These are phyloP conservation scores for Sternarchorhynchus goeldii DNA, from an alignment of 2,797 vertebrate species.

Conservation along the genomic window DNA sequence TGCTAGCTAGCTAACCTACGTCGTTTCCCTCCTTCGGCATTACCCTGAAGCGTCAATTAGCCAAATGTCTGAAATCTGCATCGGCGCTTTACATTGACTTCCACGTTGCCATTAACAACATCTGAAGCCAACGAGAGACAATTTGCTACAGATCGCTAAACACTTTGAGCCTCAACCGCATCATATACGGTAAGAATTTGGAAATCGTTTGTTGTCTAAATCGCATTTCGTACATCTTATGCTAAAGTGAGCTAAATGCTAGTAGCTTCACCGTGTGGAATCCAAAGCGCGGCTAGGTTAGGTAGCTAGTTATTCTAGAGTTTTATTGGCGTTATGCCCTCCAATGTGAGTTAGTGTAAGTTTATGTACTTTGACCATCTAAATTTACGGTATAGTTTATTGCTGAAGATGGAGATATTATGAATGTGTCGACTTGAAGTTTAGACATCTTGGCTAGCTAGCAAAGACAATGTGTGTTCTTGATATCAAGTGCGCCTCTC, in stretches of 20 bases:
- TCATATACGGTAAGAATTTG: constrained; percentile 28
- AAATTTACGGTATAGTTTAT: too few relatives aligned
- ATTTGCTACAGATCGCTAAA: not conserved
- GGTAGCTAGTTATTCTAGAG: not conserved
- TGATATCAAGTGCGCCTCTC: too few relatives aligned
- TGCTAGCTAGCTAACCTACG: constrained; percentile 12
- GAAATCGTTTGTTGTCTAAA: not conserved
- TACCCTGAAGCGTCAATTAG: constrained; percentile 4
- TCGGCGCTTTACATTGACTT: not conserved
- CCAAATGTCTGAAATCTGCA: not conserved
- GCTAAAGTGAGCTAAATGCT: constrained; percentile 21
- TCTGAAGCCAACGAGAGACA: not conserved
- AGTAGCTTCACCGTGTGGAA: constrained; percentile 21
- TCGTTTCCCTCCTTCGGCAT: constrained; percentile 48
- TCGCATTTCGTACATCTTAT: not conserved
- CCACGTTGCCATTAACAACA: too few relatives aligned
- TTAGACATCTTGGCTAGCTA: not conserved
- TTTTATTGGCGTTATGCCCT: not conserved
- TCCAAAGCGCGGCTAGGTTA: constrained; percentile 1
- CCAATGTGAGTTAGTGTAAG: not conserved
- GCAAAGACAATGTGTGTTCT: not conserved
- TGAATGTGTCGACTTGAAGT: not conserved
- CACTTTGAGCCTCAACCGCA: not conserved
- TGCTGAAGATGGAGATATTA: not conserved
- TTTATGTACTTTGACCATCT: not conserved